phyloP scores from a whole-genome alignment of 2,888 invertebrate genomes.

The Catocala fraxini region DNA sequence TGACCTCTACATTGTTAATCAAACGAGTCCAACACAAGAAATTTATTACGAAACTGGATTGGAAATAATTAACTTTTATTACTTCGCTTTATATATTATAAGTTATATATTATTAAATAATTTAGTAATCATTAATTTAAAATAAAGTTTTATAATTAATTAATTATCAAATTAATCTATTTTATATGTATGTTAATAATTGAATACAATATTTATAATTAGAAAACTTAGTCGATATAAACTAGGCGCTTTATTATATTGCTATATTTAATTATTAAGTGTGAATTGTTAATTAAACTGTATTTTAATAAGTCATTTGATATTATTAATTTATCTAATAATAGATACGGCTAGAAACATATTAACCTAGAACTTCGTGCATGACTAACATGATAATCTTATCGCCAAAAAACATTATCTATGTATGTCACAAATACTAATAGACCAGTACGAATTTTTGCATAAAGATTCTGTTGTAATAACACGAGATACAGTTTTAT shows the following conservation, averaged over 20 bases:
- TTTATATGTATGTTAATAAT: neutral
- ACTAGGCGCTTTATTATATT: too few species aligned
- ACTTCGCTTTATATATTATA: neutral
- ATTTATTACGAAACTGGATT: slow-evolving; percentile 20
- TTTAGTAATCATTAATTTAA: neutral
- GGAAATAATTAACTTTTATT: slow-evolving; percentile 10
- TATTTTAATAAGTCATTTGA: neutral
- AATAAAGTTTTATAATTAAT: neutral
- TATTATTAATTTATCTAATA: neutral
- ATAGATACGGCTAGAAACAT: slow-evolving; percentile 17
- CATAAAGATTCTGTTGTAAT: slow-evolving; percentile 21
- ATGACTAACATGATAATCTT: slow-evolving; percentile 39
- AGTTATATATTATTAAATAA: neutral
- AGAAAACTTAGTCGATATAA: neutral
- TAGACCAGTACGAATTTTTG: slow-evolving; percentile 36
- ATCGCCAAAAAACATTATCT: slow-evolving; percentile 44
- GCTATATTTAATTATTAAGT: too few species aligned
- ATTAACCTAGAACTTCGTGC: slow-evolving; percentile 48
- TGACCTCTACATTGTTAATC: slow-evolving; percentile 49
- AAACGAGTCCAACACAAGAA: slow-evolving; percentile 22
- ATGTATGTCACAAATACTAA: slow-evolving; percentile 46
- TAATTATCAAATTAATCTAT: neutral
- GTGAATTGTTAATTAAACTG: too few species aligned
- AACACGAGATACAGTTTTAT: neutral
- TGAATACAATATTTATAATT: neutral